Evolutionary conservation across 35 echinoderm and acorn worm species (phyloP), one percentile per base, ranked within the genome.

Genomic region (Strongylocentrotus purpuratus): DNA sequence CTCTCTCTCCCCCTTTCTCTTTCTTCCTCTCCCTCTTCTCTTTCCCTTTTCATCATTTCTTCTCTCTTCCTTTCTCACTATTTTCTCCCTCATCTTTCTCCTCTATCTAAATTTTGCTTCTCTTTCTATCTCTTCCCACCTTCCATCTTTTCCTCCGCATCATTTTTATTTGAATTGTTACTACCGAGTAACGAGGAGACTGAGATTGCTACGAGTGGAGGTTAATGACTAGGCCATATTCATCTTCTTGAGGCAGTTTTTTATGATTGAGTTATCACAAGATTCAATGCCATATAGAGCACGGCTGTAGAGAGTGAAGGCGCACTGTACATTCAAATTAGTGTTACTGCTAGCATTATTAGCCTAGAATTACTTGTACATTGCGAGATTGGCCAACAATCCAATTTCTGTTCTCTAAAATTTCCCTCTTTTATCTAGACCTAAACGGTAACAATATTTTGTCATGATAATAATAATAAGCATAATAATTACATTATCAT

Each of bases 231-330:
- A 25, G 87, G 32, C 87, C 31, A 31, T 31, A 89, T 45, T 33
- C 87, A 17, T 89, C 33, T 89, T 89, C 45, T 28, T 45, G 87
- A 33, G 33, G 33, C 33, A 33, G 7, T 33, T 28, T 18, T 89
- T 78, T 78, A 78, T 89, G 87, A 89, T 89, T 89, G 87, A 46
- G 87, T 89, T 89, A 89, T 89, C 87, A 89, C 87, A 46, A 46
- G 87, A 89, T 89, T 89, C 87, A 89, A 89, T 89, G 87, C 87
- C 87, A 89, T 25, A 89, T 89, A 46, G 9, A 46, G 33, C 33
- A 89, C 45, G 87, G 87, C 87, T 17, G 32, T 2, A 33, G 18
- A 89, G 32, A 33, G 87, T 45, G 87, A 89, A 89, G 87, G 33
- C 25, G 28, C 65, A 78, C 25, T 22, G 20, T n/a, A 28, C 65